phyloP scores from a whole-genome alignment of 1,140 invertebrate species.

The Asbolus verrucosus region DNA sequence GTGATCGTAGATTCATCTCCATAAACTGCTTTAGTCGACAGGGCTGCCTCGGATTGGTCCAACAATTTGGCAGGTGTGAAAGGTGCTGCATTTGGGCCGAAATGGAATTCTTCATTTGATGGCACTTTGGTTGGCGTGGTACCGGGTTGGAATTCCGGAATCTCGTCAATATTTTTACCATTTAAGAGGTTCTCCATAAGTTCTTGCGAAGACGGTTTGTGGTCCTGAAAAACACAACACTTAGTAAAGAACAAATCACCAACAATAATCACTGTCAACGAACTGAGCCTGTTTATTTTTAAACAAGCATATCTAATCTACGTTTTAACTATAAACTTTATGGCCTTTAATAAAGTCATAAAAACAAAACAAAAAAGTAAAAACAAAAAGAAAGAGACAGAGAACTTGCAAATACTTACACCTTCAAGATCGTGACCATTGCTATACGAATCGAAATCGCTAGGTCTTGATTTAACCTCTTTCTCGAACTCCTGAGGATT shows the following conservation, averaged over 20 bases:
- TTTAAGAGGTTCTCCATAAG: constrained; percentile 61
- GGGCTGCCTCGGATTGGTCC: constrained; percentile 66
- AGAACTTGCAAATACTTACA: constrained; percentile 53
- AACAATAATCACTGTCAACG: not conserved
- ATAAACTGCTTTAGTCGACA: constrained; percentile 68
- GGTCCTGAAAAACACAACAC: constrained; percentile 53
- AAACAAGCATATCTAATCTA: constrained; percentile 9
- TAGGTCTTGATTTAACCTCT: constrained; percentile 71
- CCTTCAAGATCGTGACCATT: constrained; percentile 66
- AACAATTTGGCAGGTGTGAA: constrained; percentile 60
- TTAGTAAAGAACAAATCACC: not conserved
- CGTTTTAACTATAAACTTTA: too few relatives aligned
- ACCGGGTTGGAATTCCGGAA: constrained; percentile 61
- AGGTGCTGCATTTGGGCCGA: constrained; percentile 59
- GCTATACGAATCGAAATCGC: constrained; percentile 68
- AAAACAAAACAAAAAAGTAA: constrained; percentile 12
- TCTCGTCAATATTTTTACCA: constrained; percentile 63
- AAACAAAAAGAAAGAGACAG: too few relatives aligned
- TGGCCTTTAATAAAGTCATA: constrained; percentile 1
- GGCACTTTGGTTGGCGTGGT: constrained; percentile 48
- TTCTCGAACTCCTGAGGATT: constrained; percentile 73
- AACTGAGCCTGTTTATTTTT: constrained; percentile 1
- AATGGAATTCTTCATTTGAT: constrained; percentile 61
- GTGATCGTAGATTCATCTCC: constrained; percentile 66
- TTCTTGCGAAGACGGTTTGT: constrained; percentile 56